Base-by-base conservation (phyloP, 2,113 vertebrate genomes). In the Choloepus hoffmanni region DNA sequence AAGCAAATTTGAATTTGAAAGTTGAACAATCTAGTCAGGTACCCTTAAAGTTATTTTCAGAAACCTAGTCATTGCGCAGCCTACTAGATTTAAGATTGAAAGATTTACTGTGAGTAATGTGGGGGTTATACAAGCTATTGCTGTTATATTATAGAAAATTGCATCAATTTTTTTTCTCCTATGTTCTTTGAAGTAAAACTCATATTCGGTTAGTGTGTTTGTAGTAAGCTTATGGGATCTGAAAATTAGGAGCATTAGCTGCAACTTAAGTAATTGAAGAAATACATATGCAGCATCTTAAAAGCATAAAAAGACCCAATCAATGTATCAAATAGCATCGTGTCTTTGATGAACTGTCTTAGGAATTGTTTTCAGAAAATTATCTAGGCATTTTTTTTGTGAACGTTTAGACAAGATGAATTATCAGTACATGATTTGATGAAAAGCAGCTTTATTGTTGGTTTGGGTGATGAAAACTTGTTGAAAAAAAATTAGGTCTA, bases 111-210 rank as follows among this genome's bases (percentile, higher is more conserved):
- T 74, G 85, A 13, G 19, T 72, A 50, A 53, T 60, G 24, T 62
- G 36, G 24, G 18, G 76, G 28, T 70, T 93, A 63, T 89, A 45
- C 24, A 77, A 78, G 83, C 63, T 30, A 77, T 77, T 94, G 50
- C 78, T 90, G 36, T 48, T 73, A 0, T 78, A 72, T 77, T 79
- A 72, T 24, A 88, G 72, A 95, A 85, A 62, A 48, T 36, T 89
- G n/a, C 40, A 73, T 86, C n/a, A 43, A 4, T 18, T 82, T 89
- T 84, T 96, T 77, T 55, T 73, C 63, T 68, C 70, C 19, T 74
- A 33, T 94, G 13, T 84, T 94, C 77, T 90, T 90, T 92, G 63
- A 81, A 96, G n/a, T 45, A 94, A 96, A 96, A 89, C 19, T 67
- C 94, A 79, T 33, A 84, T 92, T 93, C 95, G 74, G n/a, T 90